Evolutionary conservation across 2,797 vertebrate genomes (phyloP).

Genomic region (Enteromius argenteus): DNA sequence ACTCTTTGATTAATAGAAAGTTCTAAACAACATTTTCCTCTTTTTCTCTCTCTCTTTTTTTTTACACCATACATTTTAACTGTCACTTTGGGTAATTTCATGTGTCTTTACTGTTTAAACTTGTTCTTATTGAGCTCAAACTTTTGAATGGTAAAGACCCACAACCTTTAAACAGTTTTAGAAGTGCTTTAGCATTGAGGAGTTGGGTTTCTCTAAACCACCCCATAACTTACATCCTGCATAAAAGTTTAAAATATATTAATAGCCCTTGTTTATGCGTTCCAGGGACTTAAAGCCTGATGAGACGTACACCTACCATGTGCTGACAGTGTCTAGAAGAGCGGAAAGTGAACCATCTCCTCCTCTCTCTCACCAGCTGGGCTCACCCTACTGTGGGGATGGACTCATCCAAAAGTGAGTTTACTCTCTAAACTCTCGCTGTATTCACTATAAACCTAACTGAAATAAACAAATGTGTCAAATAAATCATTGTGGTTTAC

Average conservation of each 20-base stretch:
- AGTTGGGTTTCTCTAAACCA: not conserved
- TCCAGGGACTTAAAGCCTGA: slow-evolving; percentile 78
- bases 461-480: not conserved
- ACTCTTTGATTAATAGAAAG: not conserved
- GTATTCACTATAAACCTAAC: not conserved
- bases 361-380: slow-evolving; percentile 75
- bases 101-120: not conserved
- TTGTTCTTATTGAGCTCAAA: not conserved
- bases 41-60: not conserved
- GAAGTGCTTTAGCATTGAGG: not conserved
- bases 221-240: not conserved
- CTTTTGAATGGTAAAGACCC: not conserved
- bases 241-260: not conserved
- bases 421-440: not conserved
- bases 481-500: not conserved
- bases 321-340: slow-evolving; percentile 75
- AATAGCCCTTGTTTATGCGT: slow-evolving; percentile 54
- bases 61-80: not conserved
- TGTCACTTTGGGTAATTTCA: not conserved
- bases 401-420: slow-evolving; percentile 85
- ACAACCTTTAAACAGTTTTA: not conserved
- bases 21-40: not conserved
- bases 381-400: slow-evolving; percentile 86
- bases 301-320: slow-evolving; percentile 78
- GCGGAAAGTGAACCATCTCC: slow-evolving; percentile 85